Base-by-base conservation (phyloP, 1,140 invertebrate genomes). In the Agraylea sexmaculata region DNA sequence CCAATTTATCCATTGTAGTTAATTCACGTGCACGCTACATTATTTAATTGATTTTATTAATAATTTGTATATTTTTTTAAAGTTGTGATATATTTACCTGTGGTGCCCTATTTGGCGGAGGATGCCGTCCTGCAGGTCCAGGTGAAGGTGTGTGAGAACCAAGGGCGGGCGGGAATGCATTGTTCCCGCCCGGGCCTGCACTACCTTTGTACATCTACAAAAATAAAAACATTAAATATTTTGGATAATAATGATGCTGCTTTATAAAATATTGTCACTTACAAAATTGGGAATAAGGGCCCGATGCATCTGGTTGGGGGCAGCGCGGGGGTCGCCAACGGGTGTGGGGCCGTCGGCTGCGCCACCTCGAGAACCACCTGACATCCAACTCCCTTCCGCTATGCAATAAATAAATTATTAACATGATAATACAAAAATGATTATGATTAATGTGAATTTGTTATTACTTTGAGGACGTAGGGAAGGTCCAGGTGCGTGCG, bases 371-470 rank as follows among this genome's bases (percentile, higher is more conserved):
- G 74, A 72, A 58, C 80, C 80, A 62, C 75, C 75, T 64, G 75
- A 78, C 58, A 77, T 80, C 82, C 82, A 85, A 51, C 78, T 84
- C 62, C 80, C 81, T 73, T 87, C 81, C 49, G 75, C 75, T 77
- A 38, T 2, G 53, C 49, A 45, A 50, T n/a, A n/a, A n/a, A n/a
- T n/a, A n/a, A n/a, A n/a, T n/a, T n/a, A n/a, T n/a, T n/a, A n/a
- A n/a, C n/a, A n/a, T n/a, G n/a, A n/a, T n/a, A n/a, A n/a, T n/a
- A n/a, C 23, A n/a, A 25, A 35, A 13, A 7, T 22, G 18, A 37
- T 8, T 7, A 37, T 23, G 11, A 8, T 5, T 22, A 4, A 22
- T 37, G 12, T 13, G n/a, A 3, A 25, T 6, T 4, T 23, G 16
- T 37, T 25, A 7, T 57, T 51, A 68, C 65, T 66, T 60, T 66